These are phyloP conservation scores for Ophion slaviceki DNA, from an alignment of 2,888 invertebrate genomes.

Conservation along the genomic window DNA sequence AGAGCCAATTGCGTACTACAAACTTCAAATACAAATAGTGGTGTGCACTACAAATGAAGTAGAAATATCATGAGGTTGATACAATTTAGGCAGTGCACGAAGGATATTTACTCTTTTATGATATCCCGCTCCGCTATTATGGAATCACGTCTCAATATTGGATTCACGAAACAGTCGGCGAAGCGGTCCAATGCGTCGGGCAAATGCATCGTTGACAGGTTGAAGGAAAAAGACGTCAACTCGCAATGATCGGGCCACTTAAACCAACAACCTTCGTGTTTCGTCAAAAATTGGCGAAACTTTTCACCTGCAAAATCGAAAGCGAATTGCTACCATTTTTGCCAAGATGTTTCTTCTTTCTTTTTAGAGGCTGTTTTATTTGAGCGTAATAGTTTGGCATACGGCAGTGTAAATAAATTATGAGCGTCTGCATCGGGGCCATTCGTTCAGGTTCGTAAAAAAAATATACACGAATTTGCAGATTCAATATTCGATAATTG, in stretches of 20 bases:
- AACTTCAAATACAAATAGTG: not conserved
- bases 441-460: not conserved
- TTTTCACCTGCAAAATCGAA: conserved; percentile 74
- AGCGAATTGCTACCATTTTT: not conserved
- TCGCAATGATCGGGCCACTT: conserved; percentile 89
- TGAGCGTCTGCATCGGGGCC: not conserved
- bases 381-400: not conserved
- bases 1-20: not conserved
- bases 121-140: conserved; percentile 94
- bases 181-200: conserved; percentile 92
- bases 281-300: conserved; percentile 83
- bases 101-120: conserved; percentile 89
- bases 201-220: conserved; percentile 92
- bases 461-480: not conserved
- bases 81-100: not conserved
- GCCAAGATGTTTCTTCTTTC: not conserved
- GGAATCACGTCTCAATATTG: conserved; percentile 92
- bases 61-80: not conserved
- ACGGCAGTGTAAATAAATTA: not conserved
- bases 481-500: not conserved
- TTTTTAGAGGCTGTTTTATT: no score
- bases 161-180: conserved; percentile 94
- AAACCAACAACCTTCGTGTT: conserved; percentile 94
- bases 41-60: not conserved
- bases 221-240: conserved; percentile 94